phyloP scores from a whole-genome alignment of 2,797 vertebrate species.

The Esox lucius region DNA sequence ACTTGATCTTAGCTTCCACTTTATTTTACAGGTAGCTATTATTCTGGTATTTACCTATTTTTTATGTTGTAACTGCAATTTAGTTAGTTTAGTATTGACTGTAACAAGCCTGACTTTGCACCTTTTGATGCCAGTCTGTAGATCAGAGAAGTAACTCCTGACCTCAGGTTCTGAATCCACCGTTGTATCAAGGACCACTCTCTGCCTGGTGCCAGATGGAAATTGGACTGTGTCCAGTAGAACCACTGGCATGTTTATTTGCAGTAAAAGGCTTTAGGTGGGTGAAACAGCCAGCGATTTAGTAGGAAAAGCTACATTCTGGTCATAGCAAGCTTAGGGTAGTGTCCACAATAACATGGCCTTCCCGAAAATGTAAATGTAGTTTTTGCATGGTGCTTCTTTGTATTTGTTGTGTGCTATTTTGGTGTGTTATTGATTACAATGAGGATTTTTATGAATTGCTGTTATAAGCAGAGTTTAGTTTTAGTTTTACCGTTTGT shows the following conservation, averaged over 20 bases:
- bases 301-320: not conserved
- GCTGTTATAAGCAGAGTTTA: not conserved
- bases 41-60: not conserved
- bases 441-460: not conserved
- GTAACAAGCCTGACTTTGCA: not conserved
- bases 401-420: not conserved
- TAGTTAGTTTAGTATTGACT: not conserved
- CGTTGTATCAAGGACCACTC: not conserved
- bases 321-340: not conserved
- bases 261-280: not conserved
- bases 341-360: not conserved
- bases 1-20: not conserved
- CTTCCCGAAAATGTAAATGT: not conserved
- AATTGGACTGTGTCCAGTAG: not conserved
- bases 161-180: not conserved
- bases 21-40: not conserved
- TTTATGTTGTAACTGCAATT: not conserved
- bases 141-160: not conserved
- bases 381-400: not conserved
- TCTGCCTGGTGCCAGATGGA: not conserved
- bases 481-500: not conserved
- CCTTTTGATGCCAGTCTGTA: not conserved
- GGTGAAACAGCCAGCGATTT: not conserved
- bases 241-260: not conserved
- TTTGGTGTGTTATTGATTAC: not conserved